These are phyloP conservation scores for Clarias laeviceps DNA, from an alignment of 2,797 vertebrate genomes.

Conservation along the genomic window DNA sequence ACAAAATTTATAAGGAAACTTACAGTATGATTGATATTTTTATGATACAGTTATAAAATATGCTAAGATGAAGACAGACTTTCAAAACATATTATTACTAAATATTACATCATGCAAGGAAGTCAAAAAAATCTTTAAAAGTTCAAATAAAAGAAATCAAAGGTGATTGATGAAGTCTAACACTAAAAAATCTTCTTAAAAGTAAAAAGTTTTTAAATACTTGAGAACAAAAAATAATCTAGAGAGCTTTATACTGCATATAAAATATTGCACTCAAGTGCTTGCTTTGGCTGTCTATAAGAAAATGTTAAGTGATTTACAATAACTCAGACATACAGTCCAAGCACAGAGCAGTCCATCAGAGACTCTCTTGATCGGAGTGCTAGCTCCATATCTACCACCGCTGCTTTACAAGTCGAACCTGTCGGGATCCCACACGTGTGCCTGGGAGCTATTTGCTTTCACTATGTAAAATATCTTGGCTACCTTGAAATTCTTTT, in stretches of 20 bases:
- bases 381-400: background rate
- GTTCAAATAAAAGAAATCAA: too few relatives aligned
- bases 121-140: too few relatives aligned
- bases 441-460: background rate
- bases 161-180: too few relatives aligned
- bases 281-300: background rate
- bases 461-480: background rate
- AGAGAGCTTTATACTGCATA: background rate
- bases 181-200: too few relatives aligned
- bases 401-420: background rate
- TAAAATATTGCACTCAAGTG: background rate
- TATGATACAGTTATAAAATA: too few relatives aligned
- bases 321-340: background rate
- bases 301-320: background rate
- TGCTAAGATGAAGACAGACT: too few relatives aligned
- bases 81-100: too few relatives aligned
- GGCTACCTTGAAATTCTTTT: slow-evolving; percentile 9
- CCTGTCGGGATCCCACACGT: background rate
- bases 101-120: background rate
- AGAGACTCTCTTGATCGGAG: background rate
- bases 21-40: background rate
- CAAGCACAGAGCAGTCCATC: background rate
- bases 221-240: background rate
- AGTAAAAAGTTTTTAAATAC: background rate
- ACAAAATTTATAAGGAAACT: too few relatives aligned